Conservation (phyloP, 2,113 vertebrate species). For the Rhizomys pruinosus region DNA sequence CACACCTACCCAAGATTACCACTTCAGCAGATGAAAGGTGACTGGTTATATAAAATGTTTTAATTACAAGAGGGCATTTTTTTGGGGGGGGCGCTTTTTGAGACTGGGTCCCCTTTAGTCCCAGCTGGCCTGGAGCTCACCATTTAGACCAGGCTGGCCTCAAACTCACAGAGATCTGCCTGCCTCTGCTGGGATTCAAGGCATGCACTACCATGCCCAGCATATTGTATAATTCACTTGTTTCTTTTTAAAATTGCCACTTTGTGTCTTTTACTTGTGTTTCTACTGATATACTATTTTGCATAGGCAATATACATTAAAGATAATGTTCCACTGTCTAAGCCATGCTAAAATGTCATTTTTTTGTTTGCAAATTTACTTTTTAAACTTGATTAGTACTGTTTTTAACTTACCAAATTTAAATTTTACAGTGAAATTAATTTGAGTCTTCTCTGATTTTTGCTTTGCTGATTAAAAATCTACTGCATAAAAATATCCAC, state of each 20-base stretch:
- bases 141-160: too few species aligned
- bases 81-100: too few species aligned
- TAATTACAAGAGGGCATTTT: not conserved
- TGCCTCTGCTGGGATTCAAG: too few species aligned
- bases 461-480: not conserved
- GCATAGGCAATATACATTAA: not conserved
- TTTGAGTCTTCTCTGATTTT: constrained; percentile 6
- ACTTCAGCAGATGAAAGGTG: not conserved
- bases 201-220: too few species aligned
- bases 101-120: too few species aligned
- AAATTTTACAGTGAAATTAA: constrained; percentile 10
- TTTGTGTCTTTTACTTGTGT: not conserved
- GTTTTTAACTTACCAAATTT: not conserved
- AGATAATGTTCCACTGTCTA: not conserved
- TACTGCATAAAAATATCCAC: constrained; percentile 14
- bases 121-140: too few species aligned
- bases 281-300: not conserved
- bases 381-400: constrained; percentile 18
- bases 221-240: too few species aligned
- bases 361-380: not conserved
- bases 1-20: not conserved
- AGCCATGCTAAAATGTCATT: not conserved
- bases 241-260: not conserved
- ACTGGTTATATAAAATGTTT: not conserved
- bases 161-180: too few species aligned